phyloP scores from a whole-genome alignment of 2,113 vertebrate genomes.

The Ancistrus triradiatus region DNA sequence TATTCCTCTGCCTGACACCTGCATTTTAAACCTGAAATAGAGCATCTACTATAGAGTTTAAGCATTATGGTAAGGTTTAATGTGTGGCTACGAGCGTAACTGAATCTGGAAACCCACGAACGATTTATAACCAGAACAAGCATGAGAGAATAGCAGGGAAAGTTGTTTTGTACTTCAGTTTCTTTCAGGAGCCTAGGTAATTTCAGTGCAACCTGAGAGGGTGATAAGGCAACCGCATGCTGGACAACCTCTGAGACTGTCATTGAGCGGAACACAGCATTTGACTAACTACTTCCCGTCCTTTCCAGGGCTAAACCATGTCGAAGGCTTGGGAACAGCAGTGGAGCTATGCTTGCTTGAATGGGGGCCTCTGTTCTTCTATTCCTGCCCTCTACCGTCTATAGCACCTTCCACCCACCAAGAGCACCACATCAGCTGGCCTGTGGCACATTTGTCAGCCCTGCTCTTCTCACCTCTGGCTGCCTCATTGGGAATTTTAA shows the following conservation, averaged over 20 bases:
- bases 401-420: constrained; percentile 38
- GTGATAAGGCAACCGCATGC: constrained; percentile 34
- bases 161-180: constrained; percentile 15
- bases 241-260: constrained; percentile 32
- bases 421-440: constrained; percentile 22
- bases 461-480: constrained; percentile 5
- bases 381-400: constrained; percentile 9
- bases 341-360: constrained; percentile 32
- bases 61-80: no score
- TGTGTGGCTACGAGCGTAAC: no score
- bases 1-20: no score
- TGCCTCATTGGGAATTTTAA: constrained; percentile 20
- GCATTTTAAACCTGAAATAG: no score
- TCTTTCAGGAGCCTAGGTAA: constrained; percentile 29
- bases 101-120: background rate
- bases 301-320: constrained; percentile 31
- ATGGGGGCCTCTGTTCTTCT: constrained; percentile 44
- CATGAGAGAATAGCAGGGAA: constrained; percentile 1
- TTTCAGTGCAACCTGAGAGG: constrained; percentile 45
- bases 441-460: constrained; percentile 17
- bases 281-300: constrained; percentile 49
- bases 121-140: constrained; percentile 22
- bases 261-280: constrained; percentile 32
- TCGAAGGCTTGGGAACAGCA: background rate
- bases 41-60: no score